A percentile compares a stretch with the other conserved stretches of the same genome.
Evolutionary conservation across 2,888 invertebrate genomes (phyloP).

Genomic region (Oligia fasciuncula): DNA sequence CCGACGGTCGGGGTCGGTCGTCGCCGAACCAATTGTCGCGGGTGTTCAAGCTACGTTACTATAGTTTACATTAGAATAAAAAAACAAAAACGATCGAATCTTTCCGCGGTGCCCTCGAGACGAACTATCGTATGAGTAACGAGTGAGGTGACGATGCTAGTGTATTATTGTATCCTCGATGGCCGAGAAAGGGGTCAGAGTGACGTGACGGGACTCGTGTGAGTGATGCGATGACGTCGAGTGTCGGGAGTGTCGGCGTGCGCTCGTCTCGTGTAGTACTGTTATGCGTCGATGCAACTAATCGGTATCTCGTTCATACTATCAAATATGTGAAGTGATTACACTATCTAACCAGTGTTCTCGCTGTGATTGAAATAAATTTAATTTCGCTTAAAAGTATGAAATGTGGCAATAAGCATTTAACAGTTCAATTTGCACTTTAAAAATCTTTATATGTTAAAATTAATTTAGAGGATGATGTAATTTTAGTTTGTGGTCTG

Average conservation of each 20-base stretch:
- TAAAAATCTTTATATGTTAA: constrained; percentile 68
- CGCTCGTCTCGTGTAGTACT: constrained; percentile 4
- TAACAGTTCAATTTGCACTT: constrained; percentile 77
- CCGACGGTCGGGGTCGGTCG: not conserved
- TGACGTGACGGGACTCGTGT: constrained; percentile 28
- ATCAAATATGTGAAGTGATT: constrained; percentile 61
- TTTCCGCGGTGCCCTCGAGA: constrained; percentile 50
- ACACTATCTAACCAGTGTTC: constrained; percentile 51
- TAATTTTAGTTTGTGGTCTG: constrained; percentile 68
- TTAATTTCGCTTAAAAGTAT: constrained; percentile 63
- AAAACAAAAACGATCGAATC: constrained; percentile 43
- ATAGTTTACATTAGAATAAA: constrained; percentile 40
- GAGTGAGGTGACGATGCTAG: constrained; percentile 47
- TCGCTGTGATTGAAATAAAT: constrained; percentile 50
- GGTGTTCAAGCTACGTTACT: constrained; percentile 40
- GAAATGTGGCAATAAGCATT: constrained; percentile 74
- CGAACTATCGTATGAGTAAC: constrained; percentile 43
- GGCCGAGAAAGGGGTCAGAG: constrained; percentile 31
- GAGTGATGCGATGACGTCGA: constrained; percentile 27
- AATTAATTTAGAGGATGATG: constrained; percentile 68
- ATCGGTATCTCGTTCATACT: constrained; percentile 55
- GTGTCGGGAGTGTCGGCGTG: constrained; percentile 5
- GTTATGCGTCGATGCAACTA: constrained; percentile 38
- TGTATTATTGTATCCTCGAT: constrained; percentile 34
- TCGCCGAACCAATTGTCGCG: constrained; percentile 18